These are phyloP conservation scores for Lophochroa leadbeateri DNA, from an alignment of 2,113 vertebrate genomes.

Conservation along the genomic window DNA sequence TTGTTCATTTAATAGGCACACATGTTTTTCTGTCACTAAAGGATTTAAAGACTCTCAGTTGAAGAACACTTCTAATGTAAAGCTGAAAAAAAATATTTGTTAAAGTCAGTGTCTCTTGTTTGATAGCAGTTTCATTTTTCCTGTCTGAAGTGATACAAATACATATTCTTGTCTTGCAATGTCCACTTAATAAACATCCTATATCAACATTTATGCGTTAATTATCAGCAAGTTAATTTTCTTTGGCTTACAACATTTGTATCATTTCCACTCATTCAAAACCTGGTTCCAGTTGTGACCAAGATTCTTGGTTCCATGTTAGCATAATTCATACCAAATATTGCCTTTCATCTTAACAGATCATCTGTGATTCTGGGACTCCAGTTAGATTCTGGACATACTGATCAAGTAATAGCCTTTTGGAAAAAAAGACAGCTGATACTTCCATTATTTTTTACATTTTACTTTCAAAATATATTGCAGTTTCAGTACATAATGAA, in stretches of 20 bases:
- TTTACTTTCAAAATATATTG: background rate
- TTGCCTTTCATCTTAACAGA: background rate
- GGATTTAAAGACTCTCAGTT: background rate
- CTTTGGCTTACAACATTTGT: background rate
- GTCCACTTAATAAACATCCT: background rate
- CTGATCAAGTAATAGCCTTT: background rate
- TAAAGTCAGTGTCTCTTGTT: background rate
- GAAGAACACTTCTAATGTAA: background rate
- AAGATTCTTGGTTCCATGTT: background rate
- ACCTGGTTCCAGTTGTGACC: background rate
- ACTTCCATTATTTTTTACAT: background rate
- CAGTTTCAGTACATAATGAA: background rate
- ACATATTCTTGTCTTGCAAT: background rate
- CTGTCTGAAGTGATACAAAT: background rate
- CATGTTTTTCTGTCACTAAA: background rate
- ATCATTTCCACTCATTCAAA: background rate
- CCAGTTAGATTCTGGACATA: fast-evolving
- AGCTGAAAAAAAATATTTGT: background rate
- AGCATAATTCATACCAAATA: background rate
- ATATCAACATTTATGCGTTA: background rate
- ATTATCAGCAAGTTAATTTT: background rate
- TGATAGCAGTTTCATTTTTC: background rate
- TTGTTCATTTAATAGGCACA: background rate
- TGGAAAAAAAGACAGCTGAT: background rate
- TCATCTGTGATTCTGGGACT: background rate